Conservation (phyloP, 1,140 invertebrate genomes). For the Aphaenogaster rudis region DNA sequence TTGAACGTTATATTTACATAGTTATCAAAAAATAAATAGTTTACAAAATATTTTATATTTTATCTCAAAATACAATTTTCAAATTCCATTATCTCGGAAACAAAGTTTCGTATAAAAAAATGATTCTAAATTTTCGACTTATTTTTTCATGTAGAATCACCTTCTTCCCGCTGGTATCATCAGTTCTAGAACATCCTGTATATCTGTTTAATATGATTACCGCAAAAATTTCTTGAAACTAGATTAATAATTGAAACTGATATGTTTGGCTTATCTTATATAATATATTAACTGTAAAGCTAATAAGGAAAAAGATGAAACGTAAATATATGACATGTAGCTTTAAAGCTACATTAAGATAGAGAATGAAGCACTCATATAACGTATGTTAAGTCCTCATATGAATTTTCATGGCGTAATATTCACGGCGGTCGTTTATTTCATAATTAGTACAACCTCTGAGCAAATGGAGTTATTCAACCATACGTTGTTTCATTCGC, state of each 20-base stretch:
- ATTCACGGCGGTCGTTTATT: constrained; percentile 54
- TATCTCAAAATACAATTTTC: too few relatives aligned
- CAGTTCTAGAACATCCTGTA: too few relatives aligned
- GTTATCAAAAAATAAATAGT: too few relatives aligned
- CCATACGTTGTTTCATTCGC: constrained; percentile 45
- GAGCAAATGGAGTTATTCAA: constrained; percentile 56
- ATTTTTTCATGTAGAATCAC: too few relatives aligned
- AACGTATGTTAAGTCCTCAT: constrained; percentile 32
- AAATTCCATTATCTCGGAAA: too few relatives aligned
- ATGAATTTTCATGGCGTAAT: constrained; percentile 60
- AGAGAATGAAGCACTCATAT: constrained; percentile 1
- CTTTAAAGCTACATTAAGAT: constrained; percentile 53
- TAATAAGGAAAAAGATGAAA: constrained; percentile 23
- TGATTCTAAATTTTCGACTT: too few relatives aligned
- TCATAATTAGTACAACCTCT: constrained; percentile 50
- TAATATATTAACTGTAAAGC: background rate
- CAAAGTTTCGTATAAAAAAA: too few relatives aligned
- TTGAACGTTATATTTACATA: too few relatives aligned
- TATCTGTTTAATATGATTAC: background rate
- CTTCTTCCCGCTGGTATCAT: too few relatives aligned
- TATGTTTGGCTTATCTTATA: background rate
- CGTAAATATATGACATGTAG: background rate
- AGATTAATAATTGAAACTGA: background rate
- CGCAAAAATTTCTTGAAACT: background rate
- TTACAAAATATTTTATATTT: too few relatives aligned